Base-by-base conservation (phyloP, 2,797 vertebrate species). In the Crenuchus spilurus region DNA sequence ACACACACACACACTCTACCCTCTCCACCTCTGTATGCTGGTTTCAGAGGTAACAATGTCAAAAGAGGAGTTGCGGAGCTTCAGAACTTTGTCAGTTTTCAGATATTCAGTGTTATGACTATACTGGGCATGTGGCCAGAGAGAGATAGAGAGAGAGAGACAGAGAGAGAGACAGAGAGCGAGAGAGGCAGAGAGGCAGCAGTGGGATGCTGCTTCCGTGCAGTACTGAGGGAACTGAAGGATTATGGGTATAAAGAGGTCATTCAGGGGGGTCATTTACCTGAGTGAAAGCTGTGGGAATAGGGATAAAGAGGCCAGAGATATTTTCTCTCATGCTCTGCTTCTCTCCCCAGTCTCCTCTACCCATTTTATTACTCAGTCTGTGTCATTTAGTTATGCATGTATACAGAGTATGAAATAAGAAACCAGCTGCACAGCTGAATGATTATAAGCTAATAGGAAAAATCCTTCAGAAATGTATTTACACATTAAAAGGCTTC, bases 181-280 rank as follows among this genome's bases (percentile, higher is more conserved):
- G n/a, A 8, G 30, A 16, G 26, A 61, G 11, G 7, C 2, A 61
- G 62, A 65, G 64, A 71, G 58, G 54, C 46, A 55, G 48, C 49
- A 76, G 22, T 69, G 75, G 69, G 41, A 7, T 24, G 82, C 20
- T 42, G 10, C 57, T 61, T 44, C 37, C 3, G 30, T 7, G 30
- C 20, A 62, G 31, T 20, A 28, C 41, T 28, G 26, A 11, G 46
- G 61, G 66, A 22, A 49, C 54, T 44, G 5, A 70, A 52, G 63
- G 26, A 74, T 75, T 64, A 63, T 39, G 70, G 68, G 67, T 61
- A 48, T 55, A 44, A 37, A 42, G 35, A 52, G 54, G 37, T 79
- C 61, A 60, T 49, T 60, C 63, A 57, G 64, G 63, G 55, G 64
- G 63, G 55, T 65, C 68, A 62, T 63, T 39, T 64, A 35, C 44